Base-by-base conservation (phyloP, 92 coral and sea anemone species). In the Parazoanthus darwini region DNA sequence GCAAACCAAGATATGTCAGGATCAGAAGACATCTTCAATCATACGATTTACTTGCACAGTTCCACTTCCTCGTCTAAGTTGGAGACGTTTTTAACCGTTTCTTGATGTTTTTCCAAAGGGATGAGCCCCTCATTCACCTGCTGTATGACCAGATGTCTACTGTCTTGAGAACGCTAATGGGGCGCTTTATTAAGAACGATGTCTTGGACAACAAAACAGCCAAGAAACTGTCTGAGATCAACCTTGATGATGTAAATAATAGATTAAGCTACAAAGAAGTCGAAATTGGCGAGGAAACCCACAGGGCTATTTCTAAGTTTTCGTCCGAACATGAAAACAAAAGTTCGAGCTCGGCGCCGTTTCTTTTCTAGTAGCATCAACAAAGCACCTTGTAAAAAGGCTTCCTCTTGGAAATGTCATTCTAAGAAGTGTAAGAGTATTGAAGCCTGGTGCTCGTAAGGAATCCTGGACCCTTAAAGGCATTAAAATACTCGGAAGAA, bases 261-360 rank as follows among this genome's bases (percentile, higher is more conserved):
- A 82, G 66, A 43, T 78, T 89, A 46, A 38, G 76, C 65, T 72
- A 90, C 92, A 86, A 42, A 77, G 92, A 86, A 70, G 26, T 90
- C 84, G 92, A 80, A 87, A 87, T 90, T 80, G 90, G 92, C 58
- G 85, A 87, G 89, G 88, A 87, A 90, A 87, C 88, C 92, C 90
- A 42, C 33, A 74, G 83, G 77, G 80, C 77, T 86, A 59, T 87
- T 74, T 70, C 35, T 37, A 48, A 58, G 82, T 86, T 90, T 77
- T 73, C 83, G 73, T 72, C 88, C 81, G 92, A 86, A 79, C 86
- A 90, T 0, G 48, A 81, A 33, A 86, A 58, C 56, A 33, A 87
- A 80, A 66, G 86, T 89, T 85, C 80, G 80, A 59, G 43, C 86
- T 85, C 76, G 92, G 90, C 87, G 92, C 88, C 86, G 88, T 38